Evolutionary conservation across 2,888 invertebrate genomes (phyloP).

Genomic region (Biston betularia): DNA sequence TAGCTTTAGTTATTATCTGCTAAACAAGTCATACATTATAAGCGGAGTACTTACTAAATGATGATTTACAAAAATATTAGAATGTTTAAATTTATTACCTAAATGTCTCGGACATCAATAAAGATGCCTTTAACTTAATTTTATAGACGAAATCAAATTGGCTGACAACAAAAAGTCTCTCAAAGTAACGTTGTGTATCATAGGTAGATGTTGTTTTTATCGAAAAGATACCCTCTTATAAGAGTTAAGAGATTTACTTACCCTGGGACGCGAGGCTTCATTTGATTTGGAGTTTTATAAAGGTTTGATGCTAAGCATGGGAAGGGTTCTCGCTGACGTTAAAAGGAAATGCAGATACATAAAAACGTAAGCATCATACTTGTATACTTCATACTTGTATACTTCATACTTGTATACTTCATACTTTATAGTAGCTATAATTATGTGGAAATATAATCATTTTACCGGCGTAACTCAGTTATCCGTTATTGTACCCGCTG

Average conservation of each 20-base stretch:
- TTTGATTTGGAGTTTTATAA: conserved; percentile 52
- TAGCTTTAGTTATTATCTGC: no score
- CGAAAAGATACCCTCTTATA: conserved; percentile 57
- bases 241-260: conserved; percentile 64
- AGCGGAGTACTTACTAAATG: neutral
- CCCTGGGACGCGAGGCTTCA: conserved; percentile 50
- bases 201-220: conserved; percentile 64
- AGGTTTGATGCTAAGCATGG: conserved; percentile 19
- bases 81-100: conserved; percentile 17
- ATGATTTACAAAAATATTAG: no score
- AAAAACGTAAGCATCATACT: conserved; percentile 11
- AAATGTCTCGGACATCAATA: conserved; percentile 49
- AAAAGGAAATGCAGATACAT: conserved; percentile 4
- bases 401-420: neutral
- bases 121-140: conserved; percentile 53
- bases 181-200: conserved; percentile 59
- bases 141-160: conserved; percentile 61
- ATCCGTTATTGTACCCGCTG: neutral
- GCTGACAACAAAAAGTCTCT: conserved; percentile 59
- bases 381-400: neutral
- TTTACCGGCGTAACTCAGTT: conserved; percentile 1
- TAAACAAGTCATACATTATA: no score
- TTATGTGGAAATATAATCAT: conserved; percentile 1
- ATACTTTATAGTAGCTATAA: conserved; percentile 5
- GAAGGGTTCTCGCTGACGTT: conserved; percentile 16